Conservation (phyloP, 1,140 invertebrate genomes). For the Cryptotermes secundus region DNA sequence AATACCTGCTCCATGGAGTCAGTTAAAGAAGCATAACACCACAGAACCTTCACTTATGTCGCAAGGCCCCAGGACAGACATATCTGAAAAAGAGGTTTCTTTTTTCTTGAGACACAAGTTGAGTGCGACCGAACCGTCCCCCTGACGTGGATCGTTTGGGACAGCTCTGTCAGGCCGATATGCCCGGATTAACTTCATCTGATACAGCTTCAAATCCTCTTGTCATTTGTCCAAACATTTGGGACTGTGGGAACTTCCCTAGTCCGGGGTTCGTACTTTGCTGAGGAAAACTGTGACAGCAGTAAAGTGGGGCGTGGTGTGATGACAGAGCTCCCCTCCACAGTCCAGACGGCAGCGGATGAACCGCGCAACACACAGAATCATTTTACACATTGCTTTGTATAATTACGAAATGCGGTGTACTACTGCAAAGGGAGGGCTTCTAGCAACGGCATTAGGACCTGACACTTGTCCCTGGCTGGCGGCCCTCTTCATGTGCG, state of each 20-base stretch:
- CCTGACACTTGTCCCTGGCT: too few species aligned
- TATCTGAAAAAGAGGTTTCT: too few species aligned
- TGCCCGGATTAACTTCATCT: slow-evolving; percentile 6
- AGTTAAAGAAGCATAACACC: too few species aligned
- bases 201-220: neutral
- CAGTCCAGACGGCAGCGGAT: neutral
- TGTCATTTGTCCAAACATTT: neutral
- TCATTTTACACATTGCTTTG: too few species aligned
- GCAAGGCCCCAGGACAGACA: too few species aligned
- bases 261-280: neutral
- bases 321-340: neutral
- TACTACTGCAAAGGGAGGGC: too few species aligned
- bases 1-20: too few species aligned
- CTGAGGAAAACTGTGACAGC: neutral
- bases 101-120: neutral
- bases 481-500: too few species aligned
- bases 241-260: neutral
- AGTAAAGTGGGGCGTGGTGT: neutral
- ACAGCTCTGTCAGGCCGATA: neutral
- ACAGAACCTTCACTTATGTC: too few species aligned
- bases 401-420: too few species aligned
- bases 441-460: too few species aligned
- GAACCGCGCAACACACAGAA: too few species aligned
- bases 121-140: neutral
- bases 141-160: neutral